These are phyloP conservation scores for Patella pellucida DNA, from an alignment of 2,888 invertebrate genomes.

Conservation along the genomic window DNA sequence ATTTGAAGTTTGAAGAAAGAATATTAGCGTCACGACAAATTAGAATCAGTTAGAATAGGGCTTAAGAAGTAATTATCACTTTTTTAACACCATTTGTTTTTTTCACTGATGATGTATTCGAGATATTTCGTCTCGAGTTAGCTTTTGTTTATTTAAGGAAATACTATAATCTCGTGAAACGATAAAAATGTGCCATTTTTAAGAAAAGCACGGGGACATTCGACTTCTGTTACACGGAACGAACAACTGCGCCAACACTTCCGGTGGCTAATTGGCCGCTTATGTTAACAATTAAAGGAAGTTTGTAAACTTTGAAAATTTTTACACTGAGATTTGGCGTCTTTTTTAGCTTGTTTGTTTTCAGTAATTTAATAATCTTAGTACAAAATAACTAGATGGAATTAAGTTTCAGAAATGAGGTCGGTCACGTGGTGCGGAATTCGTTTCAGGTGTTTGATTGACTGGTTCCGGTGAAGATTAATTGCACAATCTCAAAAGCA, in stretches of 20 bases:
- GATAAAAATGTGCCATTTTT: slow-evolving; percentile 11
- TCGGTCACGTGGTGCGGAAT: slow-evolving; percentile 10
- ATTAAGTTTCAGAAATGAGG: background rate
- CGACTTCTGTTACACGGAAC: slow-evolving; percentile 7
- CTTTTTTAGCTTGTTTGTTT: slow-evolving; percentile 2
- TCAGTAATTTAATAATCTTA: slow-evolving; percentile 1
- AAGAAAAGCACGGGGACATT: background rate
- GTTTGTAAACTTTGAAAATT: slow-evolving; percentile 10
- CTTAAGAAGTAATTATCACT: slow-evolving; percentile 4
- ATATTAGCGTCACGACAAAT: background rate
- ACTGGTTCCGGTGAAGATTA: slow-evolving; percentile 6
- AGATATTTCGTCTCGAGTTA: background rate
- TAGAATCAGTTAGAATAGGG: background rate
- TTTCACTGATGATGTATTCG: background rate
- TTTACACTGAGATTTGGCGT: slow-evolving; percentile 8
- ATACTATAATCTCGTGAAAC: background rate
- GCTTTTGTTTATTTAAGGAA: background rate
- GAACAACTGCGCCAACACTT: slow-evolving; percentile 8
- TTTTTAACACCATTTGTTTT: background rate
- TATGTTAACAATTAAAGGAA: slow-evolving; percentile 7
- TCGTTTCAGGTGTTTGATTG: slow-evolving; percentile 2
- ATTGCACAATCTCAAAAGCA: background rate
- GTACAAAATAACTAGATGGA: background rate
- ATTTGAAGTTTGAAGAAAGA: too few relatives aligned
- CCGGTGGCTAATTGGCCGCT: slow-evolving; percentile 4